phyloP scores from a whole-genome alignment of 2,888 invertebrate genomes.

The Netelia melanura region DNA sequence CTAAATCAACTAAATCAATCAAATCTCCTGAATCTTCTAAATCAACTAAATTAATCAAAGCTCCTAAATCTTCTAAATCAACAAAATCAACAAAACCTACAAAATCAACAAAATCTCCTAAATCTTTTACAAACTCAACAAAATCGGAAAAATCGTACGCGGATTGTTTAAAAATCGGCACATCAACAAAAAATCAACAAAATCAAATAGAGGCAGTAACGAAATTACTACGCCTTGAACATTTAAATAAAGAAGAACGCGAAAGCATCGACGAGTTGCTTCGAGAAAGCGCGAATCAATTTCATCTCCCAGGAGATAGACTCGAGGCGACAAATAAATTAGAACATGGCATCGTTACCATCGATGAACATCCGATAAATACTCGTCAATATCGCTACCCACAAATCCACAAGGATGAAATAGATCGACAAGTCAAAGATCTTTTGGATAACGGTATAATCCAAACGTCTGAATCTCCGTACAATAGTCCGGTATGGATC shows the following conservation, averaged over 20 bases:
- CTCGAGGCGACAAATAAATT: not conserved
- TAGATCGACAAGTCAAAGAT: slow-evolving; percentile 57
- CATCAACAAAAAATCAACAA: too few relatives aligned
- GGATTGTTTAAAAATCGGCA: too few relatives aligned
- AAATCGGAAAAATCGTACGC: not conserved
- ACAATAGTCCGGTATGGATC: slow-evolving; percentile 66
- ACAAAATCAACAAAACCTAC: not conserved
- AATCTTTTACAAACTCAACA: not conserved
- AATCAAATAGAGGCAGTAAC: too few relatives aligned
- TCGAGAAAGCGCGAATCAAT: slow-evolving; percentile 1
- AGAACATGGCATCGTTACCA: slow-evolving; percentile 5
- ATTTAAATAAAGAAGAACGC: slow-evolving; percentile 11
- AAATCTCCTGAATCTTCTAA: too few relatives aligned
- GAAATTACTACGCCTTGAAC: not conserved
- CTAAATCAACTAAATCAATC: too few relatives aligned
- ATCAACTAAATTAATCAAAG: too few relatives aligned
- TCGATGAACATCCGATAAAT: slow-evolving; percentile 57
- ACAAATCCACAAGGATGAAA: slow-evolving; percentile 58
- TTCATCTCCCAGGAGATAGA: not conserved
- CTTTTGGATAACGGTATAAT: slow-evolving; percentile 59
- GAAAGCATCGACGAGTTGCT: slow-evolving; percentile 4
- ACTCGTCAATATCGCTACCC: slow-evolving; percentile 65
- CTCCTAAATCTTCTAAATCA: not conserved
- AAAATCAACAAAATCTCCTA: not conserved
- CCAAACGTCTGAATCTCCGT: slow-evolving; percentile 52